Base-by-base conservation (phyloP, 2,113 vertebrate species). In the Cyanoderma ruficeps region DNA sequence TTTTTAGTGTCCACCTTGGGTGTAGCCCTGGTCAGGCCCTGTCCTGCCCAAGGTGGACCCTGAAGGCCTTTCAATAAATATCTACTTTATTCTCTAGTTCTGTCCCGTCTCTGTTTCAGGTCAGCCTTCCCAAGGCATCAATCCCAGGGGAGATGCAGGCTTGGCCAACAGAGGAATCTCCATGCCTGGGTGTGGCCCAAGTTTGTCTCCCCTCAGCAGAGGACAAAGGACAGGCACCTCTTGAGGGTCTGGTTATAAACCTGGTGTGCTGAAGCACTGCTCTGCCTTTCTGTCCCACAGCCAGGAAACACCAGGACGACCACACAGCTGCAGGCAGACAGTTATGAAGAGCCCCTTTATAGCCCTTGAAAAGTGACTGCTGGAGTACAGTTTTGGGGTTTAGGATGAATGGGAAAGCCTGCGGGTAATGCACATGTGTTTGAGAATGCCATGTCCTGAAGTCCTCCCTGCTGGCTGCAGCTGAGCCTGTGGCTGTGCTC, bases 311-410 rank as follows among this genome's bases (percentile, higher is more conserved):
- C 65, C 44, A 10, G 1, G 0, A 11, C 8, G 35, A 24, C 41
- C 41, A 17, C 2, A 0, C 7, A 2, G 3, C 6, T 9, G 3
- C 35, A 75, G 77, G 44, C 31, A 18, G 79, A 7, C 53, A 47
- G 19, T 39, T 25, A 9, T 4, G 8, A n/a, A 68, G 25, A 10
- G 8, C 6, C 14, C 39, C 46, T 39, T 56, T 33, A 6, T 3
- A 61, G 35, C 49, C 46, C 65, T 56, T 42, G 55, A 22, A 46
- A 64, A 56, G 16, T 4, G 11, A 37, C 13, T 52, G 41, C n/a
- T 68, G 0, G 0, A 61, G 44, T 3, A 18, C 22, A 42, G 0
- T 11, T 33, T 30, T 1, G 49, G 39, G 19, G 1, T 41, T 55
- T 44, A 27, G 41, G 61, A 42, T 68, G 70, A 52, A 30, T 2